Base-by-base conservation (phyloP, 2,113 vertebrate species). In the Myotis brandtii region DNA sequence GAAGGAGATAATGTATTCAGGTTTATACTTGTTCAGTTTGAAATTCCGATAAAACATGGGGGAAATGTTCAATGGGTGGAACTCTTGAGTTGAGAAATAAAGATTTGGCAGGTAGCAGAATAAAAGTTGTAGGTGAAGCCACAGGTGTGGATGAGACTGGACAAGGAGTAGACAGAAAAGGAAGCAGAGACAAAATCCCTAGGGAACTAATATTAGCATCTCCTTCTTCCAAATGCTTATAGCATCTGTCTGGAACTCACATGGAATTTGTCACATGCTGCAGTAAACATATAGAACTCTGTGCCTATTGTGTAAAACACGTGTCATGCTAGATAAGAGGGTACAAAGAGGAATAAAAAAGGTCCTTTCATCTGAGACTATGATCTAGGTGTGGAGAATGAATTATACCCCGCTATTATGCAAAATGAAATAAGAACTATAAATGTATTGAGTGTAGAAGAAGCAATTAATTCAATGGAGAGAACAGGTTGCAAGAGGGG, bases 351-450 rank as follows among this genome's bases (percentile, higher is more conserved):
- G 25, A 67, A 50, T 62, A 54, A 86, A 95, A 16, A 91, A 3
- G 3, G 52, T 40, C 59, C 27, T 69, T 85, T 69, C 25, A 75
- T 20, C 27, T 52, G 21, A 70, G 43, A 76, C 56, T 70, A 95
- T 46, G 37, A 67, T 72, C 48, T 89, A 82, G 34, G 30, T 27
- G 67, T 59, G 50, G 66, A 88, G 50, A 81, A 93, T 69, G 34
- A 93, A 87, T 62, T 87, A 70, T 62, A 82, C 9, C 25, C 73
- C 77, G 34, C 40, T 83, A 50, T 52, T 85, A 84, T 46, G 27
- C 70, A 96, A 94, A 93, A 81, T 54, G 48, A 96, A 69, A 32
- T 46, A 94, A 69, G 82, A 96, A 56, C 62, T 89, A 62, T 25
- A 81, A 81, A 81, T 48, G 14, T 37, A 40, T 30, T 73, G 59